Evolutionary conservation across 2,113 vertebrate genomes (phyloP).

Genomic region (Orycteropus afer): DNA sequence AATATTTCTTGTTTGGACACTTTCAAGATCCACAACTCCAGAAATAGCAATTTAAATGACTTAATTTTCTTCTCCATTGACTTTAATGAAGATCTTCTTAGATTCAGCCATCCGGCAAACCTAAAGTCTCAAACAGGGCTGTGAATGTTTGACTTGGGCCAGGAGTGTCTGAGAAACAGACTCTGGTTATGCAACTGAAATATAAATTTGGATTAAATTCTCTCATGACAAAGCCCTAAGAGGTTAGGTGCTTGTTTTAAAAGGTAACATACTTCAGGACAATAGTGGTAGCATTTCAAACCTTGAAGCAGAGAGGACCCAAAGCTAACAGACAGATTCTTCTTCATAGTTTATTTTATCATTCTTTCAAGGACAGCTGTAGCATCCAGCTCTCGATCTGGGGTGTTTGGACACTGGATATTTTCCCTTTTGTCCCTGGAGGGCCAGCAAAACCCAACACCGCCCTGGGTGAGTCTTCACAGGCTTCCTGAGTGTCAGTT

Average conservation of each 20-base stretch:
- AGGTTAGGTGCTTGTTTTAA: slow-evolving; percentile 32
- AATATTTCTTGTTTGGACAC: slow-evolving; percentile 77
- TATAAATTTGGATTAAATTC: slow-evolving; percentile 65
- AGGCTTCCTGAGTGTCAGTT: not conserved
- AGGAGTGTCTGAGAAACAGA: slow-evolving; percentile 52
- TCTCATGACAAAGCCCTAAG: slow-evolving; percentile 44
- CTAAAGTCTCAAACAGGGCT: slow-evolving; percentile 46
- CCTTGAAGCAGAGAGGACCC: not conserved
- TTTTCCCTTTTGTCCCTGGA: not conserved
- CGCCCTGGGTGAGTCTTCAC: not conserved
- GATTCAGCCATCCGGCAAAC: slow-evolving; percentile 51
- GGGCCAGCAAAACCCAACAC: not conserved
- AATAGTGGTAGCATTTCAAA: not conserved
- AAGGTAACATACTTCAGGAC: not conserved
- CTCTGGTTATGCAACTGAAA: slow-evolving; percentile 64
- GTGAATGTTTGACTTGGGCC: slow-evolving; percentile 40
- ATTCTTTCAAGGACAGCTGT: slow-evolving; percentile 8
- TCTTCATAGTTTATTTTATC: not conserved
- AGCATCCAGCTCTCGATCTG: not conserved
- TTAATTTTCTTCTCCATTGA: slow-evolving; percentile 82
- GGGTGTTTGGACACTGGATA: not conserved
- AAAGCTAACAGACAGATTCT: not conserved
- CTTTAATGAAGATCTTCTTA: slow-evolving; percentile 75
- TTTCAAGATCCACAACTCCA: slow-evolving; percentile 71
- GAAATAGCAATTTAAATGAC: slow-evolving; percentile 78